Percentiles rank a stretch among this genome's conserved stretches.
These are phyloP conservation scores for Eupristina koningsbergeri DNA, from an alignment of 1,140 invertebrate species.

Conservation along the genomic window DNA sequence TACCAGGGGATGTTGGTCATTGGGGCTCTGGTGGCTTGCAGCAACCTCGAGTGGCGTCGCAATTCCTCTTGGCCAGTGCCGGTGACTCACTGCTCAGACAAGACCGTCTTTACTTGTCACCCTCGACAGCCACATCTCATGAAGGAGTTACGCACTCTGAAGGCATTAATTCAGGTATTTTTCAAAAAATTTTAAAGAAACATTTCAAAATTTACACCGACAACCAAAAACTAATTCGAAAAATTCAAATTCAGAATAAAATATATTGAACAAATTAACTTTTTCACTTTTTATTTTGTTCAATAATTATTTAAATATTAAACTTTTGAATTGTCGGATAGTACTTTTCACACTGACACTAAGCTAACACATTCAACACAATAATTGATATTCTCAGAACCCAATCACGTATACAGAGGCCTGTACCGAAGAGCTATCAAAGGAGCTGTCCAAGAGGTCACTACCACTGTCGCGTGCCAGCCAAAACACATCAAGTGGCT, in stretches of 20 bases:
- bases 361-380: too few species aligned
- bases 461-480: conserved; percentile 29
- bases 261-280: too few species aligned
- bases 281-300: too few species aligned
- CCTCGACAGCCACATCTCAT: conserved; percentile 65
- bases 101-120: conserved; percentile 68
- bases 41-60: conserved; percentile 77
- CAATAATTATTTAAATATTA: too few species aligned
- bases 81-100: conserved; percentile 69
- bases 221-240: too few species aligned
- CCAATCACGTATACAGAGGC: conserved; percentile 53
- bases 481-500: conserved; percentile 19
- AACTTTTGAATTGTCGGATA: too few species aligned
- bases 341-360: too few species aligned
- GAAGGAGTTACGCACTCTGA: conserved; percentile 58
- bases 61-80: conserved; percentile 64
- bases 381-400: conserved; percentile 58
- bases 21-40: conserved; percentile 75
- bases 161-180: conserved; percentile 36
- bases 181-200: background rate
- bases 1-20: conserved; percentile 75
- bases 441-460: conserved; percentile 62
- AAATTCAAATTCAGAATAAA: too few species aligned
- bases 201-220: too few species aligned
- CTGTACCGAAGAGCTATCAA: conserved; percentile 60